phyloP scores from a whole-genome alignment of 2,888 invertebrate genomes.

The Apomyelois bistriatella region DNA sequence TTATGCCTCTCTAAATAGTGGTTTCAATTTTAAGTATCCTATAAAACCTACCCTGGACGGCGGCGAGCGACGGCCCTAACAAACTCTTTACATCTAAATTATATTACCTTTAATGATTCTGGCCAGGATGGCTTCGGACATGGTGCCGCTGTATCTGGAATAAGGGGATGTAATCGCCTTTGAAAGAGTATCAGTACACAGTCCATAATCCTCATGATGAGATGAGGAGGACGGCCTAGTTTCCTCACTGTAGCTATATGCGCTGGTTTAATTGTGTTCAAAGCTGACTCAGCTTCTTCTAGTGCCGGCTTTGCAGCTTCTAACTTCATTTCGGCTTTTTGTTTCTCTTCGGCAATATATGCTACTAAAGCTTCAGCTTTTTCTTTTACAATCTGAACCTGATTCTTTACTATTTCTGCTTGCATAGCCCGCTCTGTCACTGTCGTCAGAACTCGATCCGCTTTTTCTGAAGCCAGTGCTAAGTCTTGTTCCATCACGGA shows the following conservation, averaged over 20 bases:
- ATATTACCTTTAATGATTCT: slow-evolving; percentile 91
- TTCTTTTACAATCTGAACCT: slow-evolving; percentile 97
- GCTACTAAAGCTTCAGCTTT: slow-evolving; percentile 94
- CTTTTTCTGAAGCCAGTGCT: slow-evolving; percentile 94
- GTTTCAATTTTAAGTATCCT: slow-evolving; percentile 18
- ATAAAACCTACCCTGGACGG: no score
- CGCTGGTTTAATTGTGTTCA: slow-evolving; percentile 97
- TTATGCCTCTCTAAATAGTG: no score
- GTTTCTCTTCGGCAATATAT: slow-evolving; percentile 94
- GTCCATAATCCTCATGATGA: slow-evolving; percentile 99
- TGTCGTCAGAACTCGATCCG: slow-evolving; percentile 91
- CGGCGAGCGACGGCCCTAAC: no score
- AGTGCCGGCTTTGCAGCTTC: slow-evolving; percentile 97
- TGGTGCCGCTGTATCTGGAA: slow-evolving; percentile 88
- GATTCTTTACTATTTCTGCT: slow-evolving; percentile 96
- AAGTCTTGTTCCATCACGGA: slow-evolving; percentile 97
- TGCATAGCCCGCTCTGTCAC: slow-evolving; percentile 97
- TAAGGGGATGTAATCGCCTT: slow-evolving; percentile 89
- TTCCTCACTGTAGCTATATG: slow-evolving; percentile 97
- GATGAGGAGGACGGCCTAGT: slow-evolving; percentile 95
- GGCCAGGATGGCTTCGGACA: slow-evolving; percentile 98
- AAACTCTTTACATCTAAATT: no score
- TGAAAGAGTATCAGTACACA: slow-evolving; percentile 96
- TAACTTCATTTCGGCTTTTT: slow-evolving; percentile 93
- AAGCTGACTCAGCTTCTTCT: slow-evolving; percentile 95